These are phyloP conservation scores for Styela clava DNA, from an alignment of 23 tunicate species.

Conservation along the genomic window DNA sequence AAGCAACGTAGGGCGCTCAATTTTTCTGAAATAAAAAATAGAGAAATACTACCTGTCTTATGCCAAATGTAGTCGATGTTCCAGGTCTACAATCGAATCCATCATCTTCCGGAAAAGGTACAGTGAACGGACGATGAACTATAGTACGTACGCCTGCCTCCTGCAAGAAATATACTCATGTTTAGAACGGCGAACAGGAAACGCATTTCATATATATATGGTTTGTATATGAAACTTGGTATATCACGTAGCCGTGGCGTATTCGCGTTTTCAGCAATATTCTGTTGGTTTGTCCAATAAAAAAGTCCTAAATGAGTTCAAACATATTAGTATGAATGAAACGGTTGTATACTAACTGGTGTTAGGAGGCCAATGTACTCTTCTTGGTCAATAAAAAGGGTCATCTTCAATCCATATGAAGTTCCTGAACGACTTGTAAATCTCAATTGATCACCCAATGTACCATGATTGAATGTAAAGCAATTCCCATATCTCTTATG, in stretches of 20 bases:
- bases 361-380: constrained; percentile 1
- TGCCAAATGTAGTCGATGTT: constrained; percentile 10
- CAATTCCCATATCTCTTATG: constrained; percentile 9
- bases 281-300: too few species aligned
- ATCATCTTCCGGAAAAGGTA: constrained; percentile 14
- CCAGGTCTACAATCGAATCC: constrained; percentile 8
- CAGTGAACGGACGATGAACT: neutral
- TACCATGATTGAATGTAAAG: constrained; percentile 9
- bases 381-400: constrained; percentile 8
- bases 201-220: neutral
- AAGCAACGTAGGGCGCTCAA: too few species aligned
- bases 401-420: constrained; percentile 4
- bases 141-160: constrained; percentile 3
- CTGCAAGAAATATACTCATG: neutral
- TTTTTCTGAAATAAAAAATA: too few species aligned
- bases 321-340: too few species aligned
- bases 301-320: too few species aligned
- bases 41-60: constrained; percentile 15
- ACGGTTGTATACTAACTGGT: too few species aligned
- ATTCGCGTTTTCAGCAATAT: too few species aligned
- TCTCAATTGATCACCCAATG: constrained; percentile 4
- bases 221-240: neutral
- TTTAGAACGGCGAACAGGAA: neutral
- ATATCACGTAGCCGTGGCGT: too few species aligned
- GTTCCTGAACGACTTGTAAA: neutral